A percentile compares a stretch with the other conserved stretches of the same genome.
These are phyloP conservation scores for Polypterus senegalus DNA, from an alignment of 2,113 vertebrate species.

Conservation along the genomic window DNA sequence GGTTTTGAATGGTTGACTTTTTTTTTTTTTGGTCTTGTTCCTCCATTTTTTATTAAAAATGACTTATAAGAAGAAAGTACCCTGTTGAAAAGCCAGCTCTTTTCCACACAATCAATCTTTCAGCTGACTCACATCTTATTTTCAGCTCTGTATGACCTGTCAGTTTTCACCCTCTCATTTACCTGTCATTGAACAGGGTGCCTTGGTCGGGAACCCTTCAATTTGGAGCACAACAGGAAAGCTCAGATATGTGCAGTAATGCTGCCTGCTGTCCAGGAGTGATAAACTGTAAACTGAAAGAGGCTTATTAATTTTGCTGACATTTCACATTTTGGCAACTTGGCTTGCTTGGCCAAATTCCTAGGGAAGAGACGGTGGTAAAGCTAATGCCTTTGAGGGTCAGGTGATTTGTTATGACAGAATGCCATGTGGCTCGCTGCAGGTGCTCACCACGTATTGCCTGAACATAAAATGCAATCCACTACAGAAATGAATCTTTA, in stretches of 20 bases:
- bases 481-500: too few relatives aligned
- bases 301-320: not conserved
- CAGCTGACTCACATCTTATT: not conserved
- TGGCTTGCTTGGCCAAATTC: not conserved
- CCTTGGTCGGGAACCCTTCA: not conserved
- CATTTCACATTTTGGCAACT: not conserved
- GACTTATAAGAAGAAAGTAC: too few relatives aligned
- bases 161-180: not conserved
- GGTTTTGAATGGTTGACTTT: too few relatives aligned
- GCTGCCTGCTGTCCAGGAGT: not conserved
- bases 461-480: too few relatives aligned
- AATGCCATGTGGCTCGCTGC: not conserved
- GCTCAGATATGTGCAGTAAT: not conserved
- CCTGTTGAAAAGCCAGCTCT: too few relatives aligned
- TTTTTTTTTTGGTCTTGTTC: too few relatives aligned
- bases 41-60: too few relatives aligned
- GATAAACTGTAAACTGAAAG: constrained; percentile 4
- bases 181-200: not conserved
- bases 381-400: not conserved
- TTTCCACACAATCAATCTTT: not conserved
- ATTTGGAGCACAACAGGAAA: not conserved
- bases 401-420: constrained; percentile 3
- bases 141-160: not conserved
- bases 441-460: too few relatives aligned
- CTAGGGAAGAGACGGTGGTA: not conserved